phyloP scores from a whole-genome alignment of 2,113 vertebrate genomes.

The Platichthys stellatus region DNA sequence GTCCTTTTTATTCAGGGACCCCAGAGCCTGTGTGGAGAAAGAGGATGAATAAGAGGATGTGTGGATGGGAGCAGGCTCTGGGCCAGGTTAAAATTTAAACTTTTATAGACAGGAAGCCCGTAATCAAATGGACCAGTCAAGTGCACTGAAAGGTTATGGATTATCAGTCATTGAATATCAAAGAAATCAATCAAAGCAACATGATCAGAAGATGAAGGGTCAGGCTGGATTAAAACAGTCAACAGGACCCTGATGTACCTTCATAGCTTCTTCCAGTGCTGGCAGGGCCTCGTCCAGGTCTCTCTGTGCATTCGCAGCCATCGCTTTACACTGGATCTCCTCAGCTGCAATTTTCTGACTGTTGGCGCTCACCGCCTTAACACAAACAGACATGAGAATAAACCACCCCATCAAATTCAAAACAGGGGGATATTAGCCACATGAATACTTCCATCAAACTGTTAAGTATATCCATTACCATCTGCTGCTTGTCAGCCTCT shows the following conservation, averaged over 20 bases:
- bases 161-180: not conserved
- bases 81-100: not conserved
- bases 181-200: not conserved
- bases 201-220: not conserved
- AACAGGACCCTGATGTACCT: constrained; percentile 74
- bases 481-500: constrained; percentile 88
- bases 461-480: constrained; percentile 65
- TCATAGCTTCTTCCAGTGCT: constrained; percentile 90
- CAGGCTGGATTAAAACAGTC: no score
- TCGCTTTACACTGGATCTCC: constrained; percentile 86
- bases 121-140: no score
- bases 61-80: not conserved
- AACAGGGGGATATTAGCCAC: not conserved
- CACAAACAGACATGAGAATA: constrained; percentile 22
- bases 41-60: not conserved
- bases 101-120: no score
- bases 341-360: constrained; percentile 88
- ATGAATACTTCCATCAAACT: not conserved
- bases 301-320: constrained; percentile 89
- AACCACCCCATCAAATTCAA: not conserved
- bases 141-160: not conserved
- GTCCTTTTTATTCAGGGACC: constrained; percentile 92
- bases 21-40: constrained; percentile 82
- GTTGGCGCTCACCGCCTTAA: constrained; percentile 84
- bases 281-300: constrained; percentile 90